Evolutionary conservation across 2,113 vertebrate species (phyloP), one percentile per base, ranked within the genome.

Genomic region (Toxotes chatareus): DNA sequence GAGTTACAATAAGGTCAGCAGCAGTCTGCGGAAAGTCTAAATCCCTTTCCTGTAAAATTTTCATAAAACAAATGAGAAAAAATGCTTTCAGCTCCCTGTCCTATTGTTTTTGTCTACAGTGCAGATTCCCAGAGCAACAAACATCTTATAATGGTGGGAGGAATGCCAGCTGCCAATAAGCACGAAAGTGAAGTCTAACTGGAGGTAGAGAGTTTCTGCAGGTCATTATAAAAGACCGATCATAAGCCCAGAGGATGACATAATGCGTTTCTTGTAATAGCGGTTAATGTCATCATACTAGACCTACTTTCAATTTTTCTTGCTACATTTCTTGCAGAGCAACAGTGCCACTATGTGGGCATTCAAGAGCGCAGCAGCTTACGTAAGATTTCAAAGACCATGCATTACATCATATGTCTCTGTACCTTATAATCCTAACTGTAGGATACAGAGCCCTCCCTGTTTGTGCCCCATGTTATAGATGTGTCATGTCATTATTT

Each of bases 331-430:
- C 62, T 46, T 55, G 51, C 61, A 84, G 92, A 80, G 84, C 92
- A 92, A 92, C 91, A 91, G 91, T 57, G 91, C 92, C 93, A 80
- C 91, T 89, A 0, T 85, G 93, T 91, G 93, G 93, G 12, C 63
- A 36, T 78, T 27, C 68, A 19, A 21, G 40, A 21, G 19, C 10
- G 13, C 21, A 78, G 86, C 88, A 87, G 68, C 83, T 94, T 92
- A 85, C 78, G 49, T 91, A 93, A 92, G 85, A 27, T 84, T 85
- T 73, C 7, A 71, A 21, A 53, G 34, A 14, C 38, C n/a, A 53
- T 10, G 55, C 68, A 93, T 92, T 82, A 90, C 89, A 83, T 93
- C 89, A 93, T 82, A 53, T 71, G 8, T 63, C 14, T 82, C 57
- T 75, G 6, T 67, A 47, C 67, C 6, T 12, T 63, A 60, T 38